phyloP scores from a whole-genome alignment of 2,797 vertebrate species.

The Alfaro cultratus region DNA sequence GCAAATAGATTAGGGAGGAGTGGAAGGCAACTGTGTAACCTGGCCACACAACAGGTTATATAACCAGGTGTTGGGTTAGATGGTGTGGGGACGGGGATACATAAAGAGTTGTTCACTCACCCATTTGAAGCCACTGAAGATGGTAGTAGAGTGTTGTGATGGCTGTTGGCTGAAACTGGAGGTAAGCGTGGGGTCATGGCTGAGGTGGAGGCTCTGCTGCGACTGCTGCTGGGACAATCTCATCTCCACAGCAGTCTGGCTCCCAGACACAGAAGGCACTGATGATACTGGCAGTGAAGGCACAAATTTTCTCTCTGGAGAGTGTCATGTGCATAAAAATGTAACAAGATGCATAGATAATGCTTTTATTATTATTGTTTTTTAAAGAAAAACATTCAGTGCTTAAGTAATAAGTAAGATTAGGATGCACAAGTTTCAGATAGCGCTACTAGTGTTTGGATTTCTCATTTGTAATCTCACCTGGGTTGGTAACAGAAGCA shows the following conservation, averaged over 20 bases:
- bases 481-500: slow-evolving; percentile 96
- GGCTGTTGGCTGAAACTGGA: slow-evolving; percentile 85
- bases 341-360: slow-evolving; percentile 38
- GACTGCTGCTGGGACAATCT: slow-evolving; percentile 72
- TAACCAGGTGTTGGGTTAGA: too few relatives aligned
- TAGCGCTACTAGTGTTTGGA: background rate
- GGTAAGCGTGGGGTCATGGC: slow-evolving; percentile 77
- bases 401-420: slow-evolving; percentile 31
- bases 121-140: slow-evolving; percentile 83
- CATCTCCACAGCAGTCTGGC: slow-evolving; percentile 81
- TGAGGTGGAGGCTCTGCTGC: slow-evolving; percentile 86
- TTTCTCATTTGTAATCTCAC: slow-evolving; percentile 64
- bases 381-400: slow-evolving; percentile 10
- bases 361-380: slow-evolving; percentile 16
- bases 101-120: slow-evolving; percentile 78
- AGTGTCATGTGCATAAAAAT: slow-evolving; percentile 41
- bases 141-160: slow-evolving; percentile 79
- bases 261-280: slow-evolving; percentile 92
- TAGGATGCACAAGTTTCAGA: slow-evolving; percentile 7
- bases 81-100: background rate
- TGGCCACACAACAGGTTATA: background rate
- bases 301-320: slow-evolving; percentile 95
- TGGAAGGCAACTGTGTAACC: background rate
- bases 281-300: slow-evolving; percentile 89
- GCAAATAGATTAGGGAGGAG: background rate